phyloP scores from a whole-genome alignment of 2,888 invertebrate genomes.

The Oegoconia quadripuncta region DNA sequence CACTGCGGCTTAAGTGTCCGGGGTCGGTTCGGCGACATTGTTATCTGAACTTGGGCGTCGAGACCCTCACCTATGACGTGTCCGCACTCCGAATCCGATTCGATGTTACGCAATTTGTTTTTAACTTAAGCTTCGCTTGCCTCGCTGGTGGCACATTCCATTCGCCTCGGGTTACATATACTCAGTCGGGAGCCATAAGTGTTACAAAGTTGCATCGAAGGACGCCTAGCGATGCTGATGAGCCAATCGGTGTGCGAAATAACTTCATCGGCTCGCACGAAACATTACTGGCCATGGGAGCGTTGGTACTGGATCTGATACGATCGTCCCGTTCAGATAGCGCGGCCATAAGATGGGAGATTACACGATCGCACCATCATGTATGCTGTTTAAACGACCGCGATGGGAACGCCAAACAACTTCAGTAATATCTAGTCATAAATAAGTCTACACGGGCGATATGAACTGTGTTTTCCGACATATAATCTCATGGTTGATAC shows the following conservation, averaged over 20 bases:
- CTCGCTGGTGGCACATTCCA: slow-evolving; percentile 5
- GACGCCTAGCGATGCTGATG: slow-evolving; percentile 28
- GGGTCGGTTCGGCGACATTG: slow-evolving; percentile 44
- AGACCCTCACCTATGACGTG: slow-evolving; percentile 40
- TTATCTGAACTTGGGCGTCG: slow-evolving; percentile 44
- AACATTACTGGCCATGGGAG: slow-evolving; percentile 47
- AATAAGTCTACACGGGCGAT: slow-evolving; percentile 36
- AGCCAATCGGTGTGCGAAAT: slow-evolving; percentile 40
- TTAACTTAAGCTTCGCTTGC: not conserved
- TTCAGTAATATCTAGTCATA: slow-evolving; percentile 36
- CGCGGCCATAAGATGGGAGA: slow-evolving; percentile 38
- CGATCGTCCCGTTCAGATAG: slow-evolving; percentile 38
- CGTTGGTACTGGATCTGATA: slow-evolving; percentile 39
- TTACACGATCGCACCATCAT: slow-evolving; percentile 32
- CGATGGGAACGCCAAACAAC: slow-evolving; percentile 57
- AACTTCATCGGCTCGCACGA: slow-evolving; percentile 50
- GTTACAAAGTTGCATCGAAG: slow-evolving; percentile 24
- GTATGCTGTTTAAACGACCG: slow-evolving; percentile 35
- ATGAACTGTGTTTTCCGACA: slow-evolving; percentile 42
- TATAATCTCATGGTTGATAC: slow-evolving; percentile 42
- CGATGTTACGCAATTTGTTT: slow-evolving; percentile 18
- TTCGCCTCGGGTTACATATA: slow-evolving; percentile 3
- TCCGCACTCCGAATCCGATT: slow-evolving; percentile 8
- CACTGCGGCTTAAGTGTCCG: slow-evolving; percentile 15
- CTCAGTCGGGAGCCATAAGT: not conserved